A percentile compares a stretch with the other conserved stretches of the same genome.
Conservation (phyloP, 2,888 invertebrate genomes). For the Uropetala carovei region DNA sequence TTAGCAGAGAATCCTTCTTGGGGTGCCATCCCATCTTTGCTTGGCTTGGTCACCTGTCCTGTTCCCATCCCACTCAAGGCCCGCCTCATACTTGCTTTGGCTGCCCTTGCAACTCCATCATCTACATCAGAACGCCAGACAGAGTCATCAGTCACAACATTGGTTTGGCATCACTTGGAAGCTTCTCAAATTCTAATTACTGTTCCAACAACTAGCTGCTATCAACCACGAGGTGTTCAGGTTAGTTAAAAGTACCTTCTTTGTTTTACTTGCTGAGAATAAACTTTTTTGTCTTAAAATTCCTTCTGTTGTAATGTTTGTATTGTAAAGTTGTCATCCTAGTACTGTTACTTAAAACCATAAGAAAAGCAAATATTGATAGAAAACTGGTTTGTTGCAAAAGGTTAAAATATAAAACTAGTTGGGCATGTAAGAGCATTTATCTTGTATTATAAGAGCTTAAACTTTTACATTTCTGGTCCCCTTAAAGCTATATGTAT, state of each 20-base stretch:
- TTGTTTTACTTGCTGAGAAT: too few species aligned
- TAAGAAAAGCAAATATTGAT: too few species aligned
- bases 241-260: conserved; percentile 66
- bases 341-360: too few species aligned
- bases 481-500: too few species aligned
- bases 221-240: conserved; percentile 77
- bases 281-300: too few species aligned
- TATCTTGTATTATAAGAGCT: too few species aligned
- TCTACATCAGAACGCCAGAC: conserved; percentile 26
- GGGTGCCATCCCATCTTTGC: conserved; percentile 87
- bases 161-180: conserved; percentile 92
- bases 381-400: too few species aligned
- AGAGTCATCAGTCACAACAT: conserved; percentile 82
- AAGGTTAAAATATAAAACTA: too few species aligned
- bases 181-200: conserved; percentile 87
- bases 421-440: too few species aligned
- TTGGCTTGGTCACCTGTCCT: conserved; percentile 91
- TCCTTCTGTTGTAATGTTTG: too few species aligned
- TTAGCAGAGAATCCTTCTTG: conserved; percentile 93
- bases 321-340: too few species aligned
- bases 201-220: conserved; percentile 80
- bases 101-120: conserved; percentile 84
- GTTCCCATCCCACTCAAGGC: conserved; percentile 92
- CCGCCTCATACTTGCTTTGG: conserved; percentile 86
- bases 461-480: too few species aligned